These are phyloP conservation scores for Mimas tiliae DNA, from an alignment of 2,888 invertebrate genomes.

Conservation along the genomic window DNA sequence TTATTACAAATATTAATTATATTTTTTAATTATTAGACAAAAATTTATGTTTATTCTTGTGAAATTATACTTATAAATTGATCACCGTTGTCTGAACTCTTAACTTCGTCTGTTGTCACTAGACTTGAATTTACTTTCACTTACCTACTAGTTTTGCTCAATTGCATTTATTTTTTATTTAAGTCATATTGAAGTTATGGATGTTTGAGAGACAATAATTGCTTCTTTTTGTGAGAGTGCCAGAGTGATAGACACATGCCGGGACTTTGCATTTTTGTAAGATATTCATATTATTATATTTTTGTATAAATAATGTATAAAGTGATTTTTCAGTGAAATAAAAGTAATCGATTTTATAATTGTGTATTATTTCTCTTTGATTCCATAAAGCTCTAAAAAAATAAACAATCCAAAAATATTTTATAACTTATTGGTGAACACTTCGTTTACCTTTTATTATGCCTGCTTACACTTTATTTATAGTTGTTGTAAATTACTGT, in stretches of 20 bases:
- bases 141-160: no score
- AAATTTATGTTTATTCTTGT: no score
- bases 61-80: no score
- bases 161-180: no score
- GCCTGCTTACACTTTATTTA: slow-evolving; percentile 17
- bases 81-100: no score
- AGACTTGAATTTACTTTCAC: no score
- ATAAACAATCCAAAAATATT: background rate
- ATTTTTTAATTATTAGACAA: no score
- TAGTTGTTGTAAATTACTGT: slow-evolving; percentile 22
- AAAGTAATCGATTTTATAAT: background rate
- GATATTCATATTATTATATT: slow-evolving; percentile 6
- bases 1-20: no score
- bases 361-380: background rate
- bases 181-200: background rate
- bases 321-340: background rate
- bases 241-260: background rate
- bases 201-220: background rate
- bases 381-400: background rate
- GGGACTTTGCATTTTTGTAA: slow-evolving; percentile 4
- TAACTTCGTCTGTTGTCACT: no score
- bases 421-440: background rate
- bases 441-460: slow-evolving; percentile 11
- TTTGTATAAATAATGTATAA: slow-evolving; percentile 2
- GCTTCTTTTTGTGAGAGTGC: background rate